A percentile compares a stretch with the other conserved stretches of the same genome.
Conservation (phyloP, 1,140 invertebrate genomes). For the Heliconius eleuchia region DNA sequence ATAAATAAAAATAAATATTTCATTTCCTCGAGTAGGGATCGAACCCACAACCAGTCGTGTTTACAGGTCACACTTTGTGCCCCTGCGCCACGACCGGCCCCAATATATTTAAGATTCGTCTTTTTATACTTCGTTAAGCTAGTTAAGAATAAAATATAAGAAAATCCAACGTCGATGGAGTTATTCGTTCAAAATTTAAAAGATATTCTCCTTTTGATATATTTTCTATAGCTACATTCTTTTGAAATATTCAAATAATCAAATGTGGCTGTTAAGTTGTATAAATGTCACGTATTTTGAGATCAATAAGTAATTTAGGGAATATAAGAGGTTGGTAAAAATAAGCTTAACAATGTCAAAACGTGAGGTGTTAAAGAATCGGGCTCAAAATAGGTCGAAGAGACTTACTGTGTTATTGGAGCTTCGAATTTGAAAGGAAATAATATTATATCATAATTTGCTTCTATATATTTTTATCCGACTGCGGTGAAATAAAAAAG, state of each 20-base stretch:
- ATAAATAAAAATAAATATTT: too few species aligned
- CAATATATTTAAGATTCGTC: background rate
- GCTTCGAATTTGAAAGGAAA: background rate
- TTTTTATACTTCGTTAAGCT: background rate
- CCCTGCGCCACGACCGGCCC: too few species aligned
- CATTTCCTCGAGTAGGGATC: too few species aligned
- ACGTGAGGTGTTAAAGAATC: conserved; percentile 14
- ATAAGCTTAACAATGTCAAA: conserved; percentile 20
- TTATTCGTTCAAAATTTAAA: background rate
- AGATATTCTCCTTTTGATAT: background rate
- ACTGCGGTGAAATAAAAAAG: too few species aligned
- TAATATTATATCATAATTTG: background rate
- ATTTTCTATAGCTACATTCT: background rate
- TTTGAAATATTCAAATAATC: background rate
- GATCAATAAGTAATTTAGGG: conserved; percentile 5
- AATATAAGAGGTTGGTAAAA: background rate
- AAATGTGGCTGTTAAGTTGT: background rate
- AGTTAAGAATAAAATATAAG: conserved; percentile 3
- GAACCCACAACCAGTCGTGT: too few species aligned
- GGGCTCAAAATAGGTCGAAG: conserved; percentile 2
- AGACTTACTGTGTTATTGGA: background rate
- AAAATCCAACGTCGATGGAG: background rate
- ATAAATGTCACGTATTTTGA: background rate
- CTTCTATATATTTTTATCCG: too few species aligned
- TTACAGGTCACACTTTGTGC: too few species aligned